These are phyloP conservation scores for Oreotragus oreotragus DNA, from an alignment of 2,113 vertebrate species.

Conservation along the genomic window DNA sequence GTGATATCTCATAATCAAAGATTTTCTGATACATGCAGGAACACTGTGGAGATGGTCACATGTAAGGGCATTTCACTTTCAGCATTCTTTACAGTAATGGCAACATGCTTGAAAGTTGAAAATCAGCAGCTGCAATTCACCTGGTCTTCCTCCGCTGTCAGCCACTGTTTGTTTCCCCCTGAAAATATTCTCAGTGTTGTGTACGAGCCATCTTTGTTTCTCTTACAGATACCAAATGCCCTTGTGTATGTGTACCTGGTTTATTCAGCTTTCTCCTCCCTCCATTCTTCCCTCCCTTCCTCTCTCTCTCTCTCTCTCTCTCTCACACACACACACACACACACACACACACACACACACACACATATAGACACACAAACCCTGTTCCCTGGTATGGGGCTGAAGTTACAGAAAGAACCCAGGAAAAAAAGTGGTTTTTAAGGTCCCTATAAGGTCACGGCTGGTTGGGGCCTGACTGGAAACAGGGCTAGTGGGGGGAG, in stretches of 20 bases:
- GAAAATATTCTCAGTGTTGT: background rate
- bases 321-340: background rate
- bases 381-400: background rate
- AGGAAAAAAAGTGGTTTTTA: constrained; percentile 8
- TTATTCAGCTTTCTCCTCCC: background rate
- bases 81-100: background rate
- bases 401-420: constrained; percentile 41
- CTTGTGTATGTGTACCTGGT: background rate
- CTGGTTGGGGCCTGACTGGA: background rate
- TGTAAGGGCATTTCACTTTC: background rate
- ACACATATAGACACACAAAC: background rate
- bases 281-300: background rate
- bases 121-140: background rate
- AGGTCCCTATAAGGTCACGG: background rate
- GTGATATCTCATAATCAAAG: background rate
- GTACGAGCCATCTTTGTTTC: background rate
- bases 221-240: background rate
- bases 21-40: background rate
- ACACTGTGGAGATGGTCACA: background rate
- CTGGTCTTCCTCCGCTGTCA: background rate
- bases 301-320: background rate
- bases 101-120: background rate
- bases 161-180: background rate
- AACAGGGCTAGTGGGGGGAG: constrained; percentile 18
- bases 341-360: background rate